Base-by-base conservation (phyloP, 2,797 vertebrate genomes). In the Selene dorsalis region DNA sequence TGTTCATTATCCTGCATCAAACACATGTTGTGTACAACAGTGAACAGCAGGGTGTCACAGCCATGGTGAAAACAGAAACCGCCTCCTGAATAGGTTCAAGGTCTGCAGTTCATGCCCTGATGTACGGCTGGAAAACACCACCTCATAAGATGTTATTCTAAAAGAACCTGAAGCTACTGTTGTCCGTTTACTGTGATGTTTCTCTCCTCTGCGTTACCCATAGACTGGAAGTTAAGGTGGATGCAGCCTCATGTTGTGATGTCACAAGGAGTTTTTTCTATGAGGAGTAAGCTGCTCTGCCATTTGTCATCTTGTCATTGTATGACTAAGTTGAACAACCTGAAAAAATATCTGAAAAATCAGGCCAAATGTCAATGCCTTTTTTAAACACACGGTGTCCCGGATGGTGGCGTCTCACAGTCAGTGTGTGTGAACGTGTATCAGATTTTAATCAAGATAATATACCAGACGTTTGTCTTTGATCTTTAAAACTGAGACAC, bases 71-170 rank as follows among this genome's bases (percentile, higher is more conserved):
- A 1, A 22, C 41, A 61, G 41, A 77, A 52, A 47, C 18, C 38
- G 24, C 60, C 57, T 47, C 18, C 6, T 77, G 53, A 77, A 59
- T 10, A 48, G 56, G 38, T 39, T 55, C 48, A 48, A 70, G 13
- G 50, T 52, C 32, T 50, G 17, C 26, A 16, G 20, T 60, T 69
- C 17, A 28, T 38, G 22, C 55, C 39, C 20, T 45, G 12, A 24
- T 28, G 26, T 32, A 13, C 10, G 12, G 39, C 6, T 77, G 47
- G 55, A 16, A 80, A 55, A 52, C 39, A 63, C 28, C 35, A 72
- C 16, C n/a, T 48, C 62, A 20, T 72, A 4, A 60, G 53, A n/a
- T 47, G 41, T 26, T 45, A n/a, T 48, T 32, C 24, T 16, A 30
- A 60, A 58, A 16, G 22, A 45, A 71, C 58, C 1, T 50, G 17